Percentiles rank a stretch among this genome's conserved stretches.
Evolutionary conservation across 2,888 invertebrate genomes (phyloP).

Genomic region (Endomychus coccineus): DNA sequence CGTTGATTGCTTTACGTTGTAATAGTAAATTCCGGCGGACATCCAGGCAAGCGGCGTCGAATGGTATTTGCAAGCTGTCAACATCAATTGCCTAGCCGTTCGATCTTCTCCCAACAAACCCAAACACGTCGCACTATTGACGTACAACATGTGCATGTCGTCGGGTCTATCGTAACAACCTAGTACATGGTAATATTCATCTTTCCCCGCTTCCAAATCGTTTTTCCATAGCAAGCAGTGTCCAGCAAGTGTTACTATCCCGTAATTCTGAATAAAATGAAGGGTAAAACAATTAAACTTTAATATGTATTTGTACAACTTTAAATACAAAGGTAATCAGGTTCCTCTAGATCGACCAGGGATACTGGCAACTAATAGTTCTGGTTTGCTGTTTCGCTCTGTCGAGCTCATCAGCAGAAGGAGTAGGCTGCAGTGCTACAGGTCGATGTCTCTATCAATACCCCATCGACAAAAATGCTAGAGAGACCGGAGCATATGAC

Average conservation of each 20-base stretch:
- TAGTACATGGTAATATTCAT: conserved; percentile 33
- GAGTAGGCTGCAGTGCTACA: no score
- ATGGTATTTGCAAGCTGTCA: conserved; percentile 35
- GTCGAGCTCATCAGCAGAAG: no score
- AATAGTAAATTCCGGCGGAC: conserved; percentile 29
- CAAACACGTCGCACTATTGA: conserved; percentile 31
- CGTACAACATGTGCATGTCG: conserved; percentile 35
- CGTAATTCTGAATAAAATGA: no score
- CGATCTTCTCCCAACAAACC: conserved; percentile 30
- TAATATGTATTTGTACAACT: no score
- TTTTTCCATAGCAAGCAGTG: conserved; percentile 32
- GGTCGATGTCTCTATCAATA: no score
- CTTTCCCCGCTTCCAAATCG: conserved; percentile 28
- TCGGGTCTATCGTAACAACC: conserved; percentile 34
- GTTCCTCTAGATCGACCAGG: no score
- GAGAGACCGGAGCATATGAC: no score
- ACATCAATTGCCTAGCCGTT: conserved; percentile 34
- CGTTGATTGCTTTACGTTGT: conserved; percentile 27
- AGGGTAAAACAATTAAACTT: no score
- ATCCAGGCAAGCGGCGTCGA: conserved; percentile 40
- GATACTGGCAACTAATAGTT: no score
- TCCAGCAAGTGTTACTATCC: conserved; percentile 32
- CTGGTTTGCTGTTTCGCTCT: no score
- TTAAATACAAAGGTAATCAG: no score
- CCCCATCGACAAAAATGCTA: no score